Evolutionary conservation across 2,797 vertebrate genomes (phyloP).

Genomic region (Prunella strophiata): DNA sequence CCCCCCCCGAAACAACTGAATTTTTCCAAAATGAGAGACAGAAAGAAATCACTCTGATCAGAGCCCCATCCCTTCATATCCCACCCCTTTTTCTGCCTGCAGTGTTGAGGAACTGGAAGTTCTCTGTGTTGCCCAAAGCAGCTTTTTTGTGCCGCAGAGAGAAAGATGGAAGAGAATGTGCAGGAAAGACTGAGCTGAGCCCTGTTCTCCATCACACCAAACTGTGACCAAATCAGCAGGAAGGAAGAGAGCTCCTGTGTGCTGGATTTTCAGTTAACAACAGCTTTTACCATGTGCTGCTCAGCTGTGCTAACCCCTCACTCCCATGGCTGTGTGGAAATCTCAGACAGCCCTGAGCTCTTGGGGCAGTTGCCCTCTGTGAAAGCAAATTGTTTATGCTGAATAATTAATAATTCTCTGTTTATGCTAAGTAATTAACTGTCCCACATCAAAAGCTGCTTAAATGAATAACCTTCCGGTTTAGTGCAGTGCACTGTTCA

Average conservation of each 20-base stretch:
- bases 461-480: neutral
- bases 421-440: neutral
- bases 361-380: neutral
- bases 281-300: neutral
- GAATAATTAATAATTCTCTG: neutral
- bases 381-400: neutral
- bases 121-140: neutral
- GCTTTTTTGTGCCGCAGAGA: neutral
- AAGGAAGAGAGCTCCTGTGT: neutral
- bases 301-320: neutral
- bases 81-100: neutral
- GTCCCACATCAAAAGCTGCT: neutral
- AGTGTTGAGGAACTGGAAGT: neutral
- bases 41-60: neutral
- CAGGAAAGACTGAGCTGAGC: neutral
- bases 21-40: neutral
- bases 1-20: neutral
- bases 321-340: fast-evolving
- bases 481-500: neutral
- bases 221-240: neutral
- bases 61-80: neutral
- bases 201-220: neutral
- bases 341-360: too few relatives aligned
- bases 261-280: neutral
- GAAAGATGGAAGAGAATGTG: neutral